A percentile compares a stretch with the other conserved stretches of the same genome.
Conservation (phyloP, 2,113 vertebrate species). For the Mesembrinibis cayennensis region DNA sequence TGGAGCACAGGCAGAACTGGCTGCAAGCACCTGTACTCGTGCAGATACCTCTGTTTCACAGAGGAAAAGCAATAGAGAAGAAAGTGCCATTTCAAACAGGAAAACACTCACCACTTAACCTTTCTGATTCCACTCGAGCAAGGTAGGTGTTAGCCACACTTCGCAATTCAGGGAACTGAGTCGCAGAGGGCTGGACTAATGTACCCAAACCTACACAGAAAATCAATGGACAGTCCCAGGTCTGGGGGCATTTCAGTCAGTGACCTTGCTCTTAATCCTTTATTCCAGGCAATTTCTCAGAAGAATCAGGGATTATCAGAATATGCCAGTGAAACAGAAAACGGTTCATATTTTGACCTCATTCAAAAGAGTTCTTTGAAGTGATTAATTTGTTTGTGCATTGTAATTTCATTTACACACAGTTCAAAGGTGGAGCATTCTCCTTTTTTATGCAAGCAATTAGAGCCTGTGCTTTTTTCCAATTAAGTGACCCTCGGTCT, state of each 20-base stretch:
- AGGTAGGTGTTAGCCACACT: neutral
- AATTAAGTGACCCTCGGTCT: neutral
- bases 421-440: constrained; percentile 30
- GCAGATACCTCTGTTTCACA: neutral
- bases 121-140: neutral
- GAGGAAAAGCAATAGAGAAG: neutral
- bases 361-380: constrained; percentile 23
- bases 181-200: neutral
- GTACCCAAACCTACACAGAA: neutral
- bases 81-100: neutral
- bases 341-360: neutral
- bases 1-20: neutral
- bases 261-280: neutral
- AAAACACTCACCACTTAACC: neutral
- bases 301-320: neutral
- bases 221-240: neutral
- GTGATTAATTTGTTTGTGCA: constrained; percentile 32
- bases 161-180: neutral
- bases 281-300: neutral
- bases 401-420: constrained; percentile 25
- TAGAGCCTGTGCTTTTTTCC: constrained; percentile 8
- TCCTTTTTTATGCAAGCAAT: constrained; percentile 22
- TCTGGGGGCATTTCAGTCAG: neutral
- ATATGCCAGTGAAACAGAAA: neutral
- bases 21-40: neutral